A percentile compares a stretch with the other conserved stretches of the same genome.
Conservation (phyloP, 2,113 vertebrate species). For the Todiramphus chloris region DNA sequence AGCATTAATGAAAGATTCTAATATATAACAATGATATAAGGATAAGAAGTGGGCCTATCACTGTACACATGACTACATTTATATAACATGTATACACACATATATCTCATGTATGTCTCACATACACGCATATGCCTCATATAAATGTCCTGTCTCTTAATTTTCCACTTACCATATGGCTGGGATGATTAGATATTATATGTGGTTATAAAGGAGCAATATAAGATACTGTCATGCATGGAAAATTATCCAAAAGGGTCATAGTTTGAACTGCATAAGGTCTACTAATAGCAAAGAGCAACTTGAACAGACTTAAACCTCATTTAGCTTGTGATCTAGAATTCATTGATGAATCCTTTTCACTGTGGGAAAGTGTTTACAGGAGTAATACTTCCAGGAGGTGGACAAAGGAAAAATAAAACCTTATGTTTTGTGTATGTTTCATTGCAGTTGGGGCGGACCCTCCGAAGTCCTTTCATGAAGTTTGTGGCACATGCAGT, state of each 20-base stretch:
- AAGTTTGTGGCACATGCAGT: constrained; percentile 97
- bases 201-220: background rate
- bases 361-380: background rate
- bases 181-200: background rate
- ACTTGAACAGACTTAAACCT: background rate
- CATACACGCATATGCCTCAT: background rate
- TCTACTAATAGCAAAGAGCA: background rate
- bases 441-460: constrained; percentile 87
- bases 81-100: background rate
- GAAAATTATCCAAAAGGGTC: background rate
- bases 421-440: background rate
- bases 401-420: background rate
- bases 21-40: background rate
- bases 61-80: accelerated
- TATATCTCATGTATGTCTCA: too few species aligned
- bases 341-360: background rate
- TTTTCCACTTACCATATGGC: background rate
- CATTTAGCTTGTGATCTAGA: background rate
- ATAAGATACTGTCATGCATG: background rate
- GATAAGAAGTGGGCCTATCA: background rate
- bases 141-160: background rate
- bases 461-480: constrained; percentile 96
- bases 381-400: background rate
- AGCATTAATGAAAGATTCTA: background rate
- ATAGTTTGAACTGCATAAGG: background rate